phyloP scores from a whole-genome alignment of 2,888 invertebrate genomes.

The Acanthosoma haemorrhoidale region DNA sequence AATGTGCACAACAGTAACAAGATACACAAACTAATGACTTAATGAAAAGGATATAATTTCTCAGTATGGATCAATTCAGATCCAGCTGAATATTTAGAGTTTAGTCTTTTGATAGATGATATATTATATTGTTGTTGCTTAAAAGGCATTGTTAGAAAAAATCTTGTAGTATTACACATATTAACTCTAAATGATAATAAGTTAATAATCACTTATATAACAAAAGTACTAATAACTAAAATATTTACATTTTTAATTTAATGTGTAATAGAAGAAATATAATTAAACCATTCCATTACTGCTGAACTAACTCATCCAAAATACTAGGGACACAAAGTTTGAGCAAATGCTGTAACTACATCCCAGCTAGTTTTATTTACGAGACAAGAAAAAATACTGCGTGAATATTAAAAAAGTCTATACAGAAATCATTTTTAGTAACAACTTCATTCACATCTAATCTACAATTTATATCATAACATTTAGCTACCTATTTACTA shows the following conservation, averaged over 20 bases:
- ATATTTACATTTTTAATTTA: too few species aligned
- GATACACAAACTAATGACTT: not conserved
- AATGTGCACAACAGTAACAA: constrained; percentile 16
- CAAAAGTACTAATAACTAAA: too few species aligned
- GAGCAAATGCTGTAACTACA: not conserved
- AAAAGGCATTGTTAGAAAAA: not conserved
- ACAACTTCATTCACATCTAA: not conserved
- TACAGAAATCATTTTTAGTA: not conserved
- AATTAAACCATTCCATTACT: not conserved
- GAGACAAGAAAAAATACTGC: not conserved
- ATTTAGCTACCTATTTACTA: not conserved
- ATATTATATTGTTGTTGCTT: not conserved
- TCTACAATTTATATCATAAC: not conserved
- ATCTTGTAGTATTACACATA: not conserved
- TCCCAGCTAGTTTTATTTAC: not conserved
- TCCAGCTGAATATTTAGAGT: not conserved
- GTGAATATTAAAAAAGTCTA: not conserved
- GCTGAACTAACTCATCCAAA: not conserved
- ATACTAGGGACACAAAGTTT: not conserved
- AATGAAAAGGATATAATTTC: not conserved
- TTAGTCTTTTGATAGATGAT: not conserved
- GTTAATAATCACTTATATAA: too few species aligned
- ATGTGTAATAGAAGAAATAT: not conserved
- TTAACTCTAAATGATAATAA: too few species aligned
- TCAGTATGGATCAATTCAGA: not conserved